Conservation (phyloP, 2,113 vertebrate species). For the Ameiurus melas region DNA sequence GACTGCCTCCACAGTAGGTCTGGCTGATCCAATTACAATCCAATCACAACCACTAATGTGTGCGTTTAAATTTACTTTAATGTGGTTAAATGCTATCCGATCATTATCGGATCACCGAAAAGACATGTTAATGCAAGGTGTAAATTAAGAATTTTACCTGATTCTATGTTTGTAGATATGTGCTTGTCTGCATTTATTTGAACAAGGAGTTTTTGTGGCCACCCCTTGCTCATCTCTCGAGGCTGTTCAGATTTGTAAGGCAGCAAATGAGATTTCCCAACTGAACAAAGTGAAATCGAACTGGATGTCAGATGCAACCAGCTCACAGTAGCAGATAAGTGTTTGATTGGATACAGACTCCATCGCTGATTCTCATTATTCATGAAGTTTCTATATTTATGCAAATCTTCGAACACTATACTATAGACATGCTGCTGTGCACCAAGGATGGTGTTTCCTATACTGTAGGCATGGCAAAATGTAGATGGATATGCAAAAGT, state of each 20-base stretch:
- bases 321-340: conserved; percentile 58
- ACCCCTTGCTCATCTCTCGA: conserved; percentile 27
- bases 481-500: neutral
- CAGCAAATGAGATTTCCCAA: conserved; percentile 55
- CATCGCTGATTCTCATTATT: conserved; percentile 70
- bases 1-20: conserved; percentile 13
- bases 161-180: conserved; percentile 18
- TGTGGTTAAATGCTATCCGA: conserved; percentile 9
- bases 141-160: conserved; percentile 18
- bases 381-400: conserved; percentile 58
- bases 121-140: neutral
- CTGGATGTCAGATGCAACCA: conserved; percentile 67
- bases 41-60: conserved; percentile 20
- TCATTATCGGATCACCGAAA: neutral
- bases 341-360: conserved; percentile 66
- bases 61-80: conserved; percentile 18
- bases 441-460: conserved; percentile 9
- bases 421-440: conserved; percentile 55
- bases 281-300: conserved; percentile 63
- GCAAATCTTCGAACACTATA: conserved; percentile 55
- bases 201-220: conserved; percentile 19
- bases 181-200: conserved; percentile 6
- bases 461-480: neutral
- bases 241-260: conserved; percentile 56
- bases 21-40: conserved; percentile 16